Percentiles rank a stretch among this genome's conserved stretches.
Conservation (phyloP, 35 echinoderm and acorn worm species). For the Lytechinus pictus region DNA sequence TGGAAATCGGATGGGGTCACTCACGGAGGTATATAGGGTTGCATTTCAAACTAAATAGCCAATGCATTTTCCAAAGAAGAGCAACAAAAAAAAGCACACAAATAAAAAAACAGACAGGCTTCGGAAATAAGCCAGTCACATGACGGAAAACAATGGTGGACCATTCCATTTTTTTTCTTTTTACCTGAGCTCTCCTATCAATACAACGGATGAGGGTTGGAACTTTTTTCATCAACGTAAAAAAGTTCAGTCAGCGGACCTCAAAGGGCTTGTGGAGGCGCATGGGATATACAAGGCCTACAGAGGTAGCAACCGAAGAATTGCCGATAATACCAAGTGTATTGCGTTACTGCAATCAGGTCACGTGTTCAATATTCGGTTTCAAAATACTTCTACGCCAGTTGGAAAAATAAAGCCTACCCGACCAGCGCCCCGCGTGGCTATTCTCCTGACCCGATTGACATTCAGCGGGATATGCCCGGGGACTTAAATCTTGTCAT, state of each 20-base stretch:
- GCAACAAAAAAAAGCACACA: no score
- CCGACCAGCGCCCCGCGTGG: not conserved
- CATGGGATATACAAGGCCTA: not conserved
- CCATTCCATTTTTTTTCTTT: not conserved
- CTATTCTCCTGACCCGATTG: not conserved
- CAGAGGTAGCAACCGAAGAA: not conserved
- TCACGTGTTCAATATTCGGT: not conserved
- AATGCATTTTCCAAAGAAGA: no score
- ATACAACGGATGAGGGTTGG: not conserved
- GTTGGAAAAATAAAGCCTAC: not conserved
- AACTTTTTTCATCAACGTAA: not conserved
- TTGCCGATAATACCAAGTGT: conserved; percentile 9
- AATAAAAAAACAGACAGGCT: no score
- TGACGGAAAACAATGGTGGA: no score
- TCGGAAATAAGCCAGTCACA: no score
- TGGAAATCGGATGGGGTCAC: no score
- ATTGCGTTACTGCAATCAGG: not conserved
- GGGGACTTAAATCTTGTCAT: not conserved
- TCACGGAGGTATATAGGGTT: no score
- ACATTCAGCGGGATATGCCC: not conserved
- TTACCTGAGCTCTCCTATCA: not conserved
- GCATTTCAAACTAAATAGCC: no score
- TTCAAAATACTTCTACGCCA: not conserved
- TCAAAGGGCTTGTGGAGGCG: not conserved
- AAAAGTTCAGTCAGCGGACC: not conserved